These are phyloP conservation scores for Bombus impatiens DNA, from an alignment of 1,140 invertebrate species.

Conservation along the genomic window DNA sequence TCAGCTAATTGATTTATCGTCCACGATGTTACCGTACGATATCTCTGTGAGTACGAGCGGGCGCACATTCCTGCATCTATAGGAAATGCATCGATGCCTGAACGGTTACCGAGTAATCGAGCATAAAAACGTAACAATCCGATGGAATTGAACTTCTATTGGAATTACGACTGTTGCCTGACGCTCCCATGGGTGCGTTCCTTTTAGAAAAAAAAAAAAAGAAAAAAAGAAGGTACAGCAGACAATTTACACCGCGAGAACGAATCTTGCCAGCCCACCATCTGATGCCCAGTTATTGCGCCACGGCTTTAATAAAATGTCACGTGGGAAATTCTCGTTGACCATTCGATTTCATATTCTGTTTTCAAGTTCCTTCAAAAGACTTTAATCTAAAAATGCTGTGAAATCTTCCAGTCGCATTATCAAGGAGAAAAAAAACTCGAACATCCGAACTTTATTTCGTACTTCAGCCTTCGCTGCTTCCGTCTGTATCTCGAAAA, in stretches of 20 bases:
- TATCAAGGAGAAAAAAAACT: neutral
- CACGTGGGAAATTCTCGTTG: neutral
- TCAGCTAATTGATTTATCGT: conserved; percentile 45
- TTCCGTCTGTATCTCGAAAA: neutral
- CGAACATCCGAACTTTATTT: neutral
- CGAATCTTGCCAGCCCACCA: neutral
- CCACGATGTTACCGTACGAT: neutral
- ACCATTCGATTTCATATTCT: neutral
- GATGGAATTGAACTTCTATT: conserved; percentile 6
- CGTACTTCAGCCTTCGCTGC: neutral
- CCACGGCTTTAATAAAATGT: neutral
- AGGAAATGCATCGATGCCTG: neutral
- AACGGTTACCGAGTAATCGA: conserved; percentile 38
- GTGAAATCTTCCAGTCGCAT: too few relatives aligned
- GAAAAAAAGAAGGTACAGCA: neutral
- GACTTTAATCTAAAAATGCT: neutral
- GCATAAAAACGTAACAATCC: conserved; percentile 44
- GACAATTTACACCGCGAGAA: neutral
- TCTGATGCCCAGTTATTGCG: neutral
- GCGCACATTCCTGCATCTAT: neutral
- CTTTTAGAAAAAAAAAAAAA: neutral
- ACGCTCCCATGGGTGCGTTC: too few relatives aligned
- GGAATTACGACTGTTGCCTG: conserved; percentile 31
- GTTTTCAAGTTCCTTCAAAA: neutral
- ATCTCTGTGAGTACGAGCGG: neutral